Evolutionary conservation across 2,888 invertebrate genomes (phyloP).

Genomic region (Charanyca ferruginea): DNA sequence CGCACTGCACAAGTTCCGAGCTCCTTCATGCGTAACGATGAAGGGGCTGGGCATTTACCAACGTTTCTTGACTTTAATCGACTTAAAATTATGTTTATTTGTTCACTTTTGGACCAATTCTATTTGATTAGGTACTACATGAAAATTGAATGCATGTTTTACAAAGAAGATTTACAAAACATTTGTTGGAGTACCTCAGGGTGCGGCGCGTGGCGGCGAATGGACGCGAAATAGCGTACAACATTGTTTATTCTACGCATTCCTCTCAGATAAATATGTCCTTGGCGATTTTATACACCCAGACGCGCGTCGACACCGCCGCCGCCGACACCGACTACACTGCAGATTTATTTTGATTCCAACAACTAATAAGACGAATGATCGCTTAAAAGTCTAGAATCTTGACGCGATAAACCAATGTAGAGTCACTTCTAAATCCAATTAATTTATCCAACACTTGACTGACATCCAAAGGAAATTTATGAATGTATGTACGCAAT

Average conservation of each 20-base stretch:
- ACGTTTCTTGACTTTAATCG: constrained; percentile 80
- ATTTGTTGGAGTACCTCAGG: constrained; percentile 65
- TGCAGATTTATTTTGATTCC: constrained; percentile 78
- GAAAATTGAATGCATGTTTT: constrained; percentile 28
- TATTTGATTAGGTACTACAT: constrained; percentile 41
- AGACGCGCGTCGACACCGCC: constrained; percentile 75
- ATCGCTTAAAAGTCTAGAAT: constrained; percentile 61
- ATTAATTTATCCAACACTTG: constrained; percentile 47
- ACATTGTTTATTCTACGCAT: constrained; percentile 89
- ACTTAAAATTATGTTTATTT: constrained; percentile 75
- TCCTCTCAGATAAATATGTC: constrained; percentile 89
- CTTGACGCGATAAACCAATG: constrained; percentile 27
- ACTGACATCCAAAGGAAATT: constrained; percentile 33
- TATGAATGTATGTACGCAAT: constrained; percentile 32
- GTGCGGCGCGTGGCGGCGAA: constrained; percentile 77
- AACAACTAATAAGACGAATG: constrained; percentile 69
- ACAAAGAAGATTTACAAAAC: constrained; percentile 60
- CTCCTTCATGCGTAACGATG: constrained; percentile 85
- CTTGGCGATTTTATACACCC: constrained; percentile 85
- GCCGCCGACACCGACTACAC: constrained; percentile 66
- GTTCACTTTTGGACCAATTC: constrained; percentile 59
- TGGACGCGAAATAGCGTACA: constrained; percentile 80
- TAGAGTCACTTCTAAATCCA: constrained; percentile 36
- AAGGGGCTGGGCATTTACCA: constrained; percentile 88
- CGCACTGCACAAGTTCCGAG: constrained; percentile 81